A percentile compares a stretch with the other conserved stretches of the same genome.
Conservation (phyloP, 2,797 vertebrate genomes). For the Acanthornis magna region DNA sequence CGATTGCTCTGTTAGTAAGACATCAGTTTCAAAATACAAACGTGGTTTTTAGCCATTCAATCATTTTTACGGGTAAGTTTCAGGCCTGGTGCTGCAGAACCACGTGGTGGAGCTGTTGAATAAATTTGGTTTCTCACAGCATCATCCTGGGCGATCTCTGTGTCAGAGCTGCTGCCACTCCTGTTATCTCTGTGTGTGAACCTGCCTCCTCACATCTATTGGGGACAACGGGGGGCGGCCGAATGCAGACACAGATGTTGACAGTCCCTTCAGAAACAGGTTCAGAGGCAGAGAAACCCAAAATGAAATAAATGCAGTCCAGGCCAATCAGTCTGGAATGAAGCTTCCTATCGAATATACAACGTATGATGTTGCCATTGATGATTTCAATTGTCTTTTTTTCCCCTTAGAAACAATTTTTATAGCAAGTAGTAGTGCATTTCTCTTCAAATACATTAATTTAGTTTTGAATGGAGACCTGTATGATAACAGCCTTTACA, state of each 20-base stretch:
- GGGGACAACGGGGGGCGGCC: background rate
- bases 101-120: constrained; percentile 79
- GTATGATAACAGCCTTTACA: background rate
- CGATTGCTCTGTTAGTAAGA: constrained; percentile 4
- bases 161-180: background rate
- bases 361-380: background rate
- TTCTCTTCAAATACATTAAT: background rate
- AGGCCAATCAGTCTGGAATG: background rate
- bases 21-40: background rate
- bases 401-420: background rate
- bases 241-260: background rate
- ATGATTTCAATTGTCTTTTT: background rate
- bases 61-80: background rate
- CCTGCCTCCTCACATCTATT: background rate
- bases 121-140: constrained; percentile 44
- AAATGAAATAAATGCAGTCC: background rate
- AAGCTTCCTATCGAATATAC: background rate
- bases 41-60: background rate
- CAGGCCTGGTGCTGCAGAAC: background rate
- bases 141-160: background rate
- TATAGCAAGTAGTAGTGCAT: background rate
- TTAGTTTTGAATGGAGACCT: background rate
- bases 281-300: background rate
- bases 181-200: background rate
- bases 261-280: background rate